These are phyloP conservation scores for Vidua chalybeata DNA, from an alignment of 2,113 vertebrate genomes.

Conservation along the genomic window DNA sequence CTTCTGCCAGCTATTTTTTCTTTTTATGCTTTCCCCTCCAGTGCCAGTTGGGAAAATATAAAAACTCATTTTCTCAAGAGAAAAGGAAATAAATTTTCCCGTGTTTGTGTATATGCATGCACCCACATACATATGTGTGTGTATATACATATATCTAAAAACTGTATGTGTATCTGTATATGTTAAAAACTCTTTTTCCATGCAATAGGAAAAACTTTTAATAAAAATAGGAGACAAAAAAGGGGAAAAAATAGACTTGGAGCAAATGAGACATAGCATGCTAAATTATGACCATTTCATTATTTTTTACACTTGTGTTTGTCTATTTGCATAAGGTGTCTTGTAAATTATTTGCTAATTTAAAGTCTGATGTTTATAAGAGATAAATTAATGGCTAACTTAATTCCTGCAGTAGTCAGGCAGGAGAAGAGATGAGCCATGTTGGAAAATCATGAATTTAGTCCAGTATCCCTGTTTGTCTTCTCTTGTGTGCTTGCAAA, in stretches of 20 bases:
- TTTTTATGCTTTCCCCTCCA: background rate
- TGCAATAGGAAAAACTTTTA: background rate
- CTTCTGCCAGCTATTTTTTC: conserved; percentile 36
- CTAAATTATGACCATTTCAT: background rate
- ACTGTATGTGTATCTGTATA: background rate
- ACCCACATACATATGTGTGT: background rate
- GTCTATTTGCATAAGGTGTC: background rate
- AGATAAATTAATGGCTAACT: background rate
- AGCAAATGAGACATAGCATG: background rate
- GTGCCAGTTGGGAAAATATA: conserved; percentile 60
- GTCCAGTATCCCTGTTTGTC: background rate
- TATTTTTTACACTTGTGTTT: background rate
- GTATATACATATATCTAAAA: background rate
- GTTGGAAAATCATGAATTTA: background rate
- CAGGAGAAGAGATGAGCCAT: background rate
- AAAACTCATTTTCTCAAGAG: background rate
- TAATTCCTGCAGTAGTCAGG: background rate
- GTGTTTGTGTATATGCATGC: background rate
- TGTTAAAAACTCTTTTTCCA: background rate
- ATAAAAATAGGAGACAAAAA: background rate
- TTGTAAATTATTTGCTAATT: background rate
- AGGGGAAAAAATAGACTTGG: background rate
- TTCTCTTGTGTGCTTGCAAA: background rate
- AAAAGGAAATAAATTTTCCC: background rate
- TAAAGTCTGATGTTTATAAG: background rate